Evolutionary conservation across 92 coral and sea anemone species (phyloP).

Genomic region (Parazoanthus darwini): DNA sequence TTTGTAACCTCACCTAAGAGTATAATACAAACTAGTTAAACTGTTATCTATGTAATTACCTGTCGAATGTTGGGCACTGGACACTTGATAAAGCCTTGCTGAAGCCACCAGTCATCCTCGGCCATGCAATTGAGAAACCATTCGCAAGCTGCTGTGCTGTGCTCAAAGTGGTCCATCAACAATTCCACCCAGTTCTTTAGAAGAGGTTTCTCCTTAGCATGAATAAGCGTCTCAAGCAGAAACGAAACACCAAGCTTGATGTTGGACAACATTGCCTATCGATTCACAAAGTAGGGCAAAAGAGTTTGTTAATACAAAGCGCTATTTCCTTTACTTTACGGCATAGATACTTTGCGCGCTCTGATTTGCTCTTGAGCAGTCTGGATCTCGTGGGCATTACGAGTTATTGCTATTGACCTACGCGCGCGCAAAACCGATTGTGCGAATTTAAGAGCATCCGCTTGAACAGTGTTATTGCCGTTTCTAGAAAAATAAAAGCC

Average conservation of each 20-base stretch:
- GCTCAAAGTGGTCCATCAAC: conserved; percentile 82
- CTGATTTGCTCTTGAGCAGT: too few relatives aligned
- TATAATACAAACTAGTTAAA: too few relatives aligned
- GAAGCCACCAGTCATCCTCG: conserved; percentile 93
- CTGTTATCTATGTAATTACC: conserved; percentile 49
- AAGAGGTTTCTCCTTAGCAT: conserved; percentile 90
- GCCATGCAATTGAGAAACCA: conserved; percentile 89
- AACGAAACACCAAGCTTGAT: conserved; percentile 88
- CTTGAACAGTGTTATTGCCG: too few relatives aligned
- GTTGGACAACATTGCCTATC: conserved; percentile 78
- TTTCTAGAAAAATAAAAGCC: too few relatives aligned
- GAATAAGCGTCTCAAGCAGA: conserved; percentile 89
- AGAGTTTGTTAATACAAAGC: neutral
- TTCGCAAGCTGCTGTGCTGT: conserved; percentile 74
- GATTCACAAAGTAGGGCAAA: conserved; percentile 11
- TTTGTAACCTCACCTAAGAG: too few relatives aligned
- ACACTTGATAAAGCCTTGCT: conserved; percentile 83
- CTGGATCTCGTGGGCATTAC: too few relatives aligned
- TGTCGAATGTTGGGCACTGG: conserved; percentile 91
- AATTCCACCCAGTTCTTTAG: conserved; percentile 95
- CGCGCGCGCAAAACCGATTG: too few relatives aligned
- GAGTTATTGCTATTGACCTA: too few relatives aligned
- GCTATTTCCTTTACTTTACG: too few relatives aligned
- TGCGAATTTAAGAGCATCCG: too few relatives aligned
- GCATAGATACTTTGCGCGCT: too few relatives aligned